A percentile compares a stretch with the other conserved stretches of the same genome.
Conservation (phyloP, 2,888 invertebrate genomes). For the Ormyrus rosae region DNA sequence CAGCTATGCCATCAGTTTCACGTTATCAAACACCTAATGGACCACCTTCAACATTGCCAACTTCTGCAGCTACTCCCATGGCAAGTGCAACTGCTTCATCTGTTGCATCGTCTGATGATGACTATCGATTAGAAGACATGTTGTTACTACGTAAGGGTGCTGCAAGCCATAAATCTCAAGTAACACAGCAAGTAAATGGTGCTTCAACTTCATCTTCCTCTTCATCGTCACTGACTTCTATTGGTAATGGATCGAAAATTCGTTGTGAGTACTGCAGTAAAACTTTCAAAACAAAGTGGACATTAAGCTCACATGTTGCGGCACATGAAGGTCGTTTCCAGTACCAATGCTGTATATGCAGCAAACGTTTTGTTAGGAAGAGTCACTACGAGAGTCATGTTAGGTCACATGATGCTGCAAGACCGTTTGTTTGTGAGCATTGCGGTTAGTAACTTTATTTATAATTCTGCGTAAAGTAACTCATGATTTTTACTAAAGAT, state of each 20-base stretch:
- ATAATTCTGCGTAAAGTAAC: too few species aligned
- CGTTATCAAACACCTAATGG: constrained; percentile 35
- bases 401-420: constrained; percentile 72
- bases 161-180: not conserved
- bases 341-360: constrained; percentile 73
- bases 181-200: not conserved
- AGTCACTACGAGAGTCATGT: constrained; percentile 75
- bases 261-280: constrained; percentile 73
- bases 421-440: constrained; percentile 73
- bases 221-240: not conserved
- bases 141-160: constrained; percentile 65
- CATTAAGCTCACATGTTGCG: constrained; percentile 72
- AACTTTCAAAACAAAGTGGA: constrained; percentile 74
- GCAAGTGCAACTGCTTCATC: constrained; percentile 17
- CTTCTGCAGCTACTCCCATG: not conserved
- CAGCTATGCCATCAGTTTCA: constrained; percentile 11
- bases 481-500: too few species aligned
- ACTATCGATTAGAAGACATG: constrained; percentile 72
- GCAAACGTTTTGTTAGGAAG: constrained; percentile 74
- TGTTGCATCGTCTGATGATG: constrained; percentile 63
- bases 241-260: constrained; percentile 56
- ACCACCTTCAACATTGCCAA: constrained; percentile 10
- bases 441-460: constrained; percentile 65
- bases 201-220: constrained; percentile 51
- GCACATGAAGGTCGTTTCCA: constrained; percentile 74